Evolutionary conservation across 2,113 vertebrate species (phyloP), one percentile per base, ranked within the genome.

Genomic region (Microcebus lehilahytsara): DNA sequence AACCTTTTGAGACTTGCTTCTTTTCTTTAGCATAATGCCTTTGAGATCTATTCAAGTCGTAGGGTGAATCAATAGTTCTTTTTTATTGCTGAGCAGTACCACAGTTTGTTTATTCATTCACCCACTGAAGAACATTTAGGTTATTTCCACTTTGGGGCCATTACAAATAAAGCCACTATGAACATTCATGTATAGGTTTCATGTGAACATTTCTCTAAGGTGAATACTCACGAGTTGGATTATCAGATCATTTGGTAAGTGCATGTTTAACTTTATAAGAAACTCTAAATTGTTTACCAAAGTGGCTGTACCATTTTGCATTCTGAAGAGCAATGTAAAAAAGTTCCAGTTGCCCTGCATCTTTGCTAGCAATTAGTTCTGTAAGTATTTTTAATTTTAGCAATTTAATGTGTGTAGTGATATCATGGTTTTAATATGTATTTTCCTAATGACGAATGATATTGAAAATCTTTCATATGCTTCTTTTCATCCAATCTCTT

Each of bases 181-280:
- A 83, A 92, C 62, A 92, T 60, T 92, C 30, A 5, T 83, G 37
- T 90, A 72, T 34, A 93, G 22, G 40, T 86, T 89, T 96, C 30
- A 20, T 94, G 75, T 84, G 88, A 95, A 46, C 30, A 86, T 92
- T 96, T 92, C 40, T 81, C 58, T 85, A 56, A 91, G 71, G 83
- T 88, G 80, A 89, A 91, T 67, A 60, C n/a, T 58, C 62, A 97
- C 30, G 56, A 95, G 49, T 64, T 42, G 58, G 56, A 79, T 60
- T 91, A 53, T 34, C 49, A 56, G 46, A 90, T 92, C 69, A 94
- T 92, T 74, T 90, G 85, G 16, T 83, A 72, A 95, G 40, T 66
- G 32, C 89, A 72, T 94, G 79, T 93, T 95, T 95, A 93, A 92
- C 64, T 78, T 92, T 67, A 37, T 30, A 80, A 95, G 49, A 84